phyloP scores from a whole-genome alignment of 2,113 vertebrate species.

The Neofelis nebulosa region DNA sequence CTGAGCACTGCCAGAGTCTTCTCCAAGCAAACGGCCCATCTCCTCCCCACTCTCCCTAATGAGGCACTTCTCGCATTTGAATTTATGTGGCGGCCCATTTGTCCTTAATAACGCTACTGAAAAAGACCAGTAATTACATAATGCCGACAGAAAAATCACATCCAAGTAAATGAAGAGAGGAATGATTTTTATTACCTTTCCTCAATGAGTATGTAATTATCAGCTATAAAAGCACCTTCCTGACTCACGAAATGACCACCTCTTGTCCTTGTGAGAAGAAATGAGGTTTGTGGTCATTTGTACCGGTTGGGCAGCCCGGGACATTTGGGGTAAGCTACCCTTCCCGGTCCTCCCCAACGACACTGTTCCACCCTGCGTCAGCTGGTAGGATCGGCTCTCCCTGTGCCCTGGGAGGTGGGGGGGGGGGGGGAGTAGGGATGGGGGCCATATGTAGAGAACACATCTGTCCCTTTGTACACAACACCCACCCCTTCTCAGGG shows the following conservation, averaged over 20 bases:
- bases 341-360: background rate
- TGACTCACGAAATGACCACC: background rate
- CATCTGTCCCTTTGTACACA: background rate
- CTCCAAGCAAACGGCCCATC: background rate
- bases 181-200: conserved; percentile 25
- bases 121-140: conserved; percentile 19
- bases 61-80: background rate
- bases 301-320: background rate
- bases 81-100: background rate
- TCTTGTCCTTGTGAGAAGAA: conserved; percentile 45
- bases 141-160: conserved; percentile 13
- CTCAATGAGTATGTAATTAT: conserved; percentile 1
- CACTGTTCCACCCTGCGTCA: background rate
- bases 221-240: background rate
- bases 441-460: rapidly evolving
- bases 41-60: background rate
- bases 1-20: background rate
- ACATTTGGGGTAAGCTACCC: background rate
- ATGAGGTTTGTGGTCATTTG: background rate
- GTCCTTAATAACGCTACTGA: conserved; percentile 21
- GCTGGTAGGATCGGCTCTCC: background rate
- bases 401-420: rapidly evolving
- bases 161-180: conserved; percentile 20
- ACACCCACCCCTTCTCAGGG: background rate
- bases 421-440: rapidly evolving